Base-by-base conservation (phyloP, 1,140 invertebrate species). In the Lepidurus apus region DNA sequence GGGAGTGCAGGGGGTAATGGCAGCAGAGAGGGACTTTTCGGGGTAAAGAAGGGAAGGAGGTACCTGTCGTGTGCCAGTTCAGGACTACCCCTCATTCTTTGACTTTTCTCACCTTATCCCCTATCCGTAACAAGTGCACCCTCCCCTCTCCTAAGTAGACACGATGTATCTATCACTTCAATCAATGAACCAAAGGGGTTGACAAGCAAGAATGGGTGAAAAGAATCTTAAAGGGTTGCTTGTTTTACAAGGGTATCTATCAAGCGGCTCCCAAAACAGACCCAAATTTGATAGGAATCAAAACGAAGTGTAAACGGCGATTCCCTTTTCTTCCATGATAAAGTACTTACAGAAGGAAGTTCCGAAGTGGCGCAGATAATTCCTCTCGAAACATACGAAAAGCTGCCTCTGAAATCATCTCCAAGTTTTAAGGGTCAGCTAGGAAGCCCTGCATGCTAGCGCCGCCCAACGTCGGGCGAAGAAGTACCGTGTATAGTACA, bases 51-150 rank as follows among this genome's bases (percentile, higher is more conserved):
- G 53, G 53, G 21, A 21, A 21, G 53, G 53, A 65, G 53, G 53
- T n/a, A 65, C 53, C 53, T 65, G 53, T 65, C 53, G 53, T 65
- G 53, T 65, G 53, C 53, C 53, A 65, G 21, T 21, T 65, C 17
- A 21, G 53, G 21, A 65, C 17, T 65, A 65, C 53, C 53, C 53
- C 53, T 21, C 21, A 21, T 65, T 65, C 53, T 65, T 65, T 65
- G 53, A 65, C 53, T 65, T 65, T 65, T 65, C 53, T 65, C 53
- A 65, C 53, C 45, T 65, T 65, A 11, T 65, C n/a, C 53, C 53
- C 53, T n/a, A 65, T 65, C 53, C 9, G 34, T 34, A 65, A 21
- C 53, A 65, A 65, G 53, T 65, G 53, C 53, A 13, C 21, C 17
- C 53, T 13, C 21, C 53, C 53, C n/a, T 21, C 53, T 17, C 21